phyloP scores from a whole-genome alignment of 2,888 invertebrate genomes.

The Hololepta plana region DNA sequence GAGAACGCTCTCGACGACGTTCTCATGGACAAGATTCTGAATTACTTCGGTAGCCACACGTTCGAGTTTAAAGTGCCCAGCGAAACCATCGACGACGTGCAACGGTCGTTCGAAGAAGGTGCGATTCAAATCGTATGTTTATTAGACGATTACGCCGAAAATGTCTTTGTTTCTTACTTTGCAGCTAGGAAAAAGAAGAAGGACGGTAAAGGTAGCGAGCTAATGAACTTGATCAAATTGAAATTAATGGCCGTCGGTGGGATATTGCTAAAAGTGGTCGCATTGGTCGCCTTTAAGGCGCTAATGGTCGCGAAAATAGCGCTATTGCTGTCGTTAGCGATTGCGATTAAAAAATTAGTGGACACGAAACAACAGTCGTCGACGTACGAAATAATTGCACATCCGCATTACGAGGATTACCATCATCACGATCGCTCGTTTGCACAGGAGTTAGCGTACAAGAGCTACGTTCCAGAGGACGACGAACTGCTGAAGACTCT shows the following conservation, averaged over 20 bases:
- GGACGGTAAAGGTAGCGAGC: slow-evolving; percentile 55
- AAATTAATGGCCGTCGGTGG: slow-evolving; percentile 66
- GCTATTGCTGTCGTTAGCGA: slow-evolving; percentile 53
- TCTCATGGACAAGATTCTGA: slow-evolving; percentile 53
- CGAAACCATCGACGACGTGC: slow-evolving; percentile 50
- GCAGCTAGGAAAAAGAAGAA: slow-evolving; percentile 53
- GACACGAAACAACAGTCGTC: slow-evolving; percentile 48
- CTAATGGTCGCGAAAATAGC: slow-evolving; percentile 70
- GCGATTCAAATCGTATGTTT: slow-evolving; percentile 1
- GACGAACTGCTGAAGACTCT: too few relatives aligned
- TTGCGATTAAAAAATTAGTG: slow-evolving; percentile 55
- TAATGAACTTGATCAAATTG: slow-evolving; percentile 58
- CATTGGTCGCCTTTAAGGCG: slow-evolving; percentile 69
- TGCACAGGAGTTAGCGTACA: too few relatives aligned
- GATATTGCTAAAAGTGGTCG: slow-evolving; percentile 56
- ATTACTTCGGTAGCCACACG: slow-evolving; percentile 60
- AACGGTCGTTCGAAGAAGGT: slow-evolving; percentile 64
- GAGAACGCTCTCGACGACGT: slow-evolving; percentile 56
- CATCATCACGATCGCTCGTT: slow-evolving; percentile 45
- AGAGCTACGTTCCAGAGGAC: slow-evolving; percentile 40
- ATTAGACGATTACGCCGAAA: neutral
- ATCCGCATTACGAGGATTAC: slow-evolving; percentile 35
- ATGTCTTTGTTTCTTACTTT: slow-evolving; percentile 4
- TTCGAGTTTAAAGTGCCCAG: slow-evolving; percentile 66
- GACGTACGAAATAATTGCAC: slow-evolving; percentile 54